Evolutionary conservation across 2,113 vertebrate genomes (phyloP).

Genomic region (Calyptommatus sinebrachiatus): DNA sequence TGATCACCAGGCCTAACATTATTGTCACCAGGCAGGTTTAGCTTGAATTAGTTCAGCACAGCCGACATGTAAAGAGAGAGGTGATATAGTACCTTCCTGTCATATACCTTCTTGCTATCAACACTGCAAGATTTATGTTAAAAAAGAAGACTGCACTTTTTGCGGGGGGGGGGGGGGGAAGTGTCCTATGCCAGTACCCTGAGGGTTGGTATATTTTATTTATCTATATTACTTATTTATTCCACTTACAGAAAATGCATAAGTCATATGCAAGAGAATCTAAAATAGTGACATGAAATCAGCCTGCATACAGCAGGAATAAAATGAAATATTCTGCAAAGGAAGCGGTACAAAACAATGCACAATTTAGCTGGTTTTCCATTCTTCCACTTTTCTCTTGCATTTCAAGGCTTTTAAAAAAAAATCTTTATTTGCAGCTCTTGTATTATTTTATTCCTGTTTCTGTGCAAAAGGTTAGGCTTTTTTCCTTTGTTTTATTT

Average conservation of each 20-base stretch:
- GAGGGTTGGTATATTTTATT: slow-evolving; percentile 55
- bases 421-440: neutral
- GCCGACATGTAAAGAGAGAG: neutral
- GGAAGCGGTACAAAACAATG: slow-evolving; percentile 6
- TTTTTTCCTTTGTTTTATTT: slow-evolving; percentile 32
- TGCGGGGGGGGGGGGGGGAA: neutral
- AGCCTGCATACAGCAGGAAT: slow-evolving; percentile 6
- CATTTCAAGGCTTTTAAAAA: slow-evolving; percentile 27
- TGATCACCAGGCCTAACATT: neutral
- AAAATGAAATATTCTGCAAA: slow-evolving; percentile 40
- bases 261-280: slow-evolving; percentile 19
- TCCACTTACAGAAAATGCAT: slow-evolving; percentile 31
- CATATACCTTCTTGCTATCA: neutral
- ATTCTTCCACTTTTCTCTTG: slow-evolving; percentile 11
- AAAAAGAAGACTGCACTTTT: neutral
- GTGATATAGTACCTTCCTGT: too few relatives aligned
- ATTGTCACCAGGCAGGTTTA: neutral
- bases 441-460: slow-evolving; percentile 20
- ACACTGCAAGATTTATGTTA: neutral
- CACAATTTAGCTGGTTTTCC: slow-evolving; percentile 10
- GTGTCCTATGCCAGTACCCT: slow-evolving; percentile 25
- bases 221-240: slow-evolving; percentile 49
- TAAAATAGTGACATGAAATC: slow-evolving; percentile 30
- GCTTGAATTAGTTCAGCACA: neutral
- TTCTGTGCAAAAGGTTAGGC: slow-evolving; percentile 13